A percentile compares a stretch with the other conserved stretches of the same genome.
Conservation (phyloP, 2,113 vertebrate genomes). For the Origma solitaria region DNA sequence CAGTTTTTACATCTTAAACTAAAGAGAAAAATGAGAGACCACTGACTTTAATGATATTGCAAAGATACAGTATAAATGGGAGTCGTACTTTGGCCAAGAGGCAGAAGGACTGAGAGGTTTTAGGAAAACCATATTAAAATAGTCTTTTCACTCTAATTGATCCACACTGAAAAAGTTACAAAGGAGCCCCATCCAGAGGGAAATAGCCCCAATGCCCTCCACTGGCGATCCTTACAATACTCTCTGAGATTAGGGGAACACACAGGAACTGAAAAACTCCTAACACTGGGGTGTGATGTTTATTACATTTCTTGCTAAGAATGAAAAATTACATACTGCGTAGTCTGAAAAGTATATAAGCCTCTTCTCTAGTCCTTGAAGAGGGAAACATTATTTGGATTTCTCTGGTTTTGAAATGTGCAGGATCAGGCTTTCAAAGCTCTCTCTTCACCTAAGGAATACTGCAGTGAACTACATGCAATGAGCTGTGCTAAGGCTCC, state of each 20-base stretch:
- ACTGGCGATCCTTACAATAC: not conserved
- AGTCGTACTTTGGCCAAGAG: not conserved
- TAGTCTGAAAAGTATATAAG: not conserved
- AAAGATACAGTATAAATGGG: not conserved
- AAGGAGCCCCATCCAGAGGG: not conserved
- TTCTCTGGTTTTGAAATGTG: not conserved
- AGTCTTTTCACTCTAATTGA: not conserved
- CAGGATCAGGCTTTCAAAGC: not conserved
- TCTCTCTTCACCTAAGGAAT: not conserved
- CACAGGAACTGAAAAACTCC: not conserved
- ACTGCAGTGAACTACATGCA: not conserved
- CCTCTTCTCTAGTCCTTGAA: not conserved
- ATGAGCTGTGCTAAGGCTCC: not conserved
- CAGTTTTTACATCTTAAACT: not conserved
- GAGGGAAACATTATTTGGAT: not conserved
- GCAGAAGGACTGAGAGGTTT: not conserved
- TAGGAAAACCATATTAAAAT: not conserved
- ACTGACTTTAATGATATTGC: not conserved
- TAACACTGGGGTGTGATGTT: not conserved
- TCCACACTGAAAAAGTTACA: not conserved
- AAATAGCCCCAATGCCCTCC: not conserved
- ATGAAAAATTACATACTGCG: not conserved
- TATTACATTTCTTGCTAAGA: not conserved
- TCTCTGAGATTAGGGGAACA: not conserved
- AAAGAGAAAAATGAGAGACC: not conserved